A percentile compares a stretch with the other conserved stretches of the same genome.
phyloP scores from a whole-genome alignment of 2,113 vertebrate genomes.

The Alaudala cheleensis region DNA sequence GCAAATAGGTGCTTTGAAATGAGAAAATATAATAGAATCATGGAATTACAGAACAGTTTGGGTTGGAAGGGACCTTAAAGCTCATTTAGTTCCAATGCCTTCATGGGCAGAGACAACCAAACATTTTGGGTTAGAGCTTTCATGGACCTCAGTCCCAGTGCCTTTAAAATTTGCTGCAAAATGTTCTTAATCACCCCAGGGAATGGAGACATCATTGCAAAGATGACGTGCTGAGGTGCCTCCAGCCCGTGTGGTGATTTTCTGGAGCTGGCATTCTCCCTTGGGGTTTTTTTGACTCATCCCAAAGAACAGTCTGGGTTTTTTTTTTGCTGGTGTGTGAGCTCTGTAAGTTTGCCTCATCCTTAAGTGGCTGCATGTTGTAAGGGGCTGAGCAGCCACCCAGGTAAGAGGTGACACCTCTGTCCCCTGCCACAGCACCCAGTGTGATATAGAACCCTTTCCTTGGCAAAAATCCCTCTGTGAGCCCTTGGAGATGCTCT shows the following conservation, averaged over 20 bases:
- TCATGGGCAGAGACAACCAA: neutral
- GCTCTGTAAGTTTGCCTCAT: neutral
- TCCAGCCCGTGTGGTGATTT: neutral
- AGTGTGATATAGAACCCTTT: rapidly evolving
- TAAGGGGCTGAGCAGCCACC: neutral
- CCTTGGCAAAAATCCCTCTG: neutral
- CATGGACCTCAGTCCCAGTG: neutral
- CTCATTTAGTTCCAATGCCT: neutral
- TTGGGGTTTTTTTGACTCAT: neutral
- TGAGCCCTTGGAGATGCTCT: neutral
- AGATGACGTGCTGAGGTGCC: neutral
- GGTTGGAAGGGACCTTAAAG: neutral
- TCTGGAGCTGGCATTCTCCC: neutral
- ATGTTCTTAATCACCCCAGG: neutral
- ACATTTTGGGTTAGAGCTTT: neutral
- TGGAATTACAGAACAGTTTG: neutral
- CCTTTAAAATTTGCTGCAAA: neutral
- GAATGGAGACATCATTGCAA: neutral
- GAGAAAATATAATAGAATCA: neutral
- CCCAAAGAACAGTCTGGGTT: neutral
- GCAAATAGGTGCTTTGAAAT: neutral
- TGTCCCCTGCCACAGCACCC: neutral
- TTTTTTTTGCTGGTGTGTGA: neutral
- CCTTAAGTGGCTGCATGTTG: neutral
- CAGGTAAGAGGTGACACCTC: neutral